Evolutionary conservation across 2,113 vertebrate species (phyloP).

Genomic region (Chaetodon trifascialis): DNA sequence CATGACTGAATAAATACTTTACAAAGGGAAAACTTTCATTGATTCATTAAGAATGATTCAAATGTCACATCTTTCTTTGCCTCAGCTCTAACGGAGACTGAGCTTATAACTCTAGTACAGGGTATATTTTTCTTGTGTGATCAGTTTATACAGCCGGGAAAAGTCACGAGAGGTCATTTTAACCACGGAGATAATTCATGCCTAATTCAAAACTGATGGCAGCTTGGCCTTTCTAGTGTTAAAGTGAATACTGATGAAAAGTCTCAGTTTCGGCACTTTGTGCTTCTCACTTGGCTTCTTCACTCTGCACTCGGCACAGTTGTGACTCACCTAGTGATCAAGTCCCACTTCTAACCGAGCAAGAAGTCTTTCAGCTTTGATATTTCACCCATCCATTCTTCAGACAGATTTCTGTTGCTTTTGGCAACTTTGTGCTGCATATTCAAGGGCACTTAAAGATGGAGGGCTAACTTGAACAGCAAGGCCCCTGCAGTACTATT

Average conservation of each 20-base stretch:
- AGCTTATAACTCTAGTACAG: background rate
- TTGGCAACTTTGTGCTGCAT: slow-evolving; percentile 7
- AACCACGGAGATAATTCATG: slow-evolving; percentile 4
- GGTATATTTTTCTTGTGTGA: background rate
- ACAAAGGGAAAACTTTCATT: slow-evolving; percentile 4
- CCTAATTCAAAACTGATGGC: slow-evolving; percentile 34
- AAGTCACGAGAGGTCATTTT: slow-evolving; percentile 29
- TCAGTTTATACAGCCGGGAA: background rate
- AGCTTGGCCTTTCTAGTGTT: background rate
- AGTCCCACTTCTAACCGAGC: slow-evolving; percentile 13
- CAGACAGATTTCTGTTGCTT: slow-evolving; percentile 21
- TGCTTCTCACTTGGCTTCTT: slow-evolving; percentile 12
- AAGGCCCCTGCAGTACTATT: slow-evolving; percentile 11
- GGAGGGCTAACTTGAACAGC: slow-evolving; percentile 28
- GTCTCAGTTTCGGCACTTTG: slow-evolving; percentile 1
- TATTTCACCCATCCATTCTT: slow-evolving; percentile 23
- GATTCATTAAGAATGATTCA: background rate
- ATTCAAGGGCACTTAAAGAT: slow-evolving; percentile 2
- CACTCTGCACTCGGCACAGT: background rate
- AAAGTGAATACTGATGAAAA: slow-evolving; percentile 27
- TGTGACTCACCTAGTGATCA: slow-evolving; percentile 34
- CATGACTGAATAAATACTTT: background rate
- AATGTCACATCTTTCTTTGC: background rate
- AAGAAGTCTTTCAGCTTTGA: slow-evolving; percentile 23
- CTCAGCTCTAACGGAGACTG: background rate